Evolutionary conservation across 2,888 invertebrate species (phyloP).

Genomic region (Alloscopus bannaensis): DNA sequence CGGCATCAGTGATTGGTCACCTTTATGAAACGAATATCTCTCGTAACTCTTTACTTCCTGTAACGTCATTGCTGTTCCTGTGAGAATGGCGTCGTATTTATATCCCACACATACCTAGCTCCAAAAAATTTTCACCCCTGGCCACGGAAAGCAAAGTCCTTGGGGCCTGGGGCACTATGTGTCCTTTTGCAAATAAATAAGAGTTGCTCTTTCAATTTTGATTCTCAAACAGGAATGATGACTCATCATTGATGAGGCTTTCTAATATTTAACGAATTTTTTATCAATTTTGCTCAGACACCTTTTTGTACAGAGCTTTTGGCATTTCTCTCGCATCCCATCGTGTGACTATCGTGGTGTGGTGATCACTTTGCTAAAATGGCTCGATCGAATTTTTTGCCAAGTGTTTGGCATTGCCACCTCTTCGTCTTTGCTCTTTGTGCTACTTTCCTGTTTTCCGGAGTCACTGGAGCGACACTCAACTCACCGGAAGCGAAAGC

Average conservation of each 20-base stretch:
- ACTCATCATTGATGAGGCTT: conserved; percentile 25
- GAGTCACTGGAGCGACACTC: conserved; percentile 61
- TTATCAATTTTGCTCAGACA: conserved; percentile 29
- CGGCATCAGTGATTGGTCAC: no score
- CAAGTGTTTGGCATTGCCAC: conserved; percentile 45
- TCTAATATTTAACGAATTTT: conserved; percentile 22
- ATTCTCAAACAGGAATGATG: no score
- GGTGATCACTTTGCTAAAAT: conserved; percentile 53
- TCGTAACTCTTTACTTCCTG: no score
- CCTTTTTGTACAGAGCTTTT: conserved; percentile 12
- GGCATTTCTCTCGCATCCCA: conserved; percentile 3
- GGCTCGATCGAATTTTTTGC: conserved; percentile 53
- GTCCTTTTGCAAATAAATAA: no score
- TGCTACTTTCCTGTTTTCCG: conserved; percentile 57
- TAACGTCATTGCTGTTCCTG: no score
- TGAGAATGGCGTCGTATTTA: no score
- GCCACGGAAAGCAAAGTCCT: no score
- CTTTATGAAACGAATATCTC: no score
- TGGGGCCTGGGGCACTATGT: no score
- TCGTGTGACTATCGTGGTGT: conserved; percentile 21
- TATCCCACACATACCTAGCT: no score
- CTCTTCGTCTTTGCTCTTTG: conserved; percentile 46
- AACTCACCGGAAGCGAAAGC: conserved; percentile 63
- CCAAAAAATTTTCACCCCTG: no score
- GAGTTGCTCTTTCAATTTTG: no score